These are phyloP conservation scores for Palythoa heliodiscus DNA, from an alignment of 92 coral and sea anemone species.

Conservation along the genomic window DNA sequence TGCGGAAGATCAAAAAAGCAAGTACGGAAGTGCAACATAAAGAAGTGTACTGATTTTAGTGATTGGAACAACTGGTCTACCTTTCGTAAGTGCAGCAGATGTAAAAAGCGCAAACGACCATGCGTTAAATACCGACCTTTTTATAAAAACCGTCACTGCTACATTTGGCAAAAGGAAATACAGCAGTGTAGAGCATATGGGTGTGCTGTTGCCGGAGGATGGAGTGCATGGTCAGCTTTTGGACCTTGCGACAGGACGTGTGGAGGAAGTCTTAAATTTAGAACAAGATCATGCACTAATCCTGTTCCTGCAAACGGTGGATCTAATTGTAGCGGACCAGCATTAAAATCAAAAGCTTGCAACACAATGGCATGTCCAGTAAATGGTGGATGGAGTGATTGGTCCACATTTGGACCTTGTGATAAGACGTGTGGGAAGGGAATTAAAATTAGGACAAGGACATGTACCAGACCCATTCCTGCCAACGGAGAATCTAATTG, in stretches of 20 bases:
- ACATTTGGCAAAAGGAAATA: not conserved
- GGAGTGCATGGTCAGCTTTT: slow-evolving; percentile 3
- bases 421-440: not conserved
- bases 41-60: not conserved
- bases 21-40: not conserved
- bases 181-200: not conserved
- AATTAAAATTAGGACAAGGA: slow-evolving; percentile 20
- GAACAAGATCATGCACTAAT: slow-evolving; percentile 30
- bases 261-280: slow-evolving; percentile 19
- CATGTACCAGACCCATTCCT: slow-evolving; percentile 52
- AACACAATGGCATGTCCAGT: slow-evolving; percentile 8
- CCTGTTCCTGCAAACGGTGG: not conserved
- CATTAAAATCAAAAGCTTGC: not conserved
- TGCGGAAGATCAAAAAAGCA: not conserved
- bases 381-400: slow-evolving; percentile 47
- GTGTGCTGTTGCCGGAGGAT: not conserved
- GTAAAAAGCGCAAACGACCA: not conserved
- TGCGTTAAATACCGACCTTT: not conserved
- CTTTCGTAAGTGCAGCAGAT: not conserved
- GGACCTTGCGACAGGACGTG: slow-evolving; percentile 22
- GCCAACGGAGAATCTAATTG: slow-evolving; percentile 41
- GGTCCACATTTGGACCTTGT: slow-evolving; percentile 43
- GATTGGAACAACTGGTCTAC: not conserved
- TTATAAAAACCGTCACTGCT: not conserved
- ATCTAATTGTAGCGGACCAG: not conserved